A percentile compares a stretch with the other conserved stretches of the same genome.
These are phyloP conservation scores for Periophthalmodon schlosseri DNA, from an alignment of 2,113 vertebrate genomes.

Conservation along the genomic window DNA sequence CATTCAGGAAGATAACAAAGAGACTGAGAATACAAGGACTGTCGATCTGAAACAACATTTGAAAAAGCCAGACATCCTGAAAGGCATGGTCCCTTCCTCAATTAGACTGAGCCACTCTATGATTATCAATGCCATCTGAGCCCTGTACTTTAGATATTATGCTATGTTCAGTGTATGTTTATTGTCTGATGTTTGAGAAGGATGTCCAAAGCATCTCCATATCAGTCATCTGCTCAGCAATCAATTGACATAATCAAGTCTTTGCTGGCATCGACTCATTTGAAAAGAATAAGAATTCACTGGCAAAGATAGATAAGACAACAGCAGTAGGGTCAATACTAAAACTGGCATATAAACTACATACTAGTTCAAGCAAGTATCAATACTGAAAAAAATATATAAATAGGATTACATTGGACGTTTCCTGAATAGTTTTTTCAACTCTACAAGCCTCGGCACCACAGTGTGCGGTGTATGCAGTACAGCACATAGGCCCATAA, in stretches of 20 bases:
- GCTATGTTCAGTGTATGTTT: conserved; percentile 13
- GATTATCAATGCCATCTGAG: conserved; percentile 67
- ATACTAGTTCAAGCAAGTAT: no score
- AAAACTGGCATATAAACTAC: no score
- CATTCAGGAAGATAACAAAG: conserved; percentile 35
- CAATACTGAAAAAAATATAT: no score
- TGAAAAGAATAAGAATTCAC: conserved; percentile 35
- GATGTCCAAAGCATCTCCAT: conserved; percentile 30
- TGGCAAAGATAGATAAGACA: conserved; percentile 1
- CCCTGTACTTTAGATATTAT: conserved; percentile 36
- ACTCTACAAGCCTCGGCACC: no score
- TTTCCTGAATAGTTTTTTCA: no score
- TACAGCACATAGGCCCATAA: no score
- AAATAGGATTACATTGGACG: no score
- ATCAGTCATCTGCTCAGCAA: conserved; percentile 37
- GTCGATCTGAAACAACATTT: conserved; percentile 69
- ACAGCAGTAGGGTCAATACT: neutral
- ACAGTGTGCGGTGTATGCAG: no score
- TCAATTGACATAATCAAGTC: conserved; percentile 43
- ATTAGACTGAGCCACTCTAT: conserved; percentile 55
- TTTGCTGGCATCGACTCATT: conserved; percentile 30
- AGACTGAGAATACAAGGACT: conserved; percentile 51
- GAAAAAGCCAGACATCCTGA: conserved; percentile 74
- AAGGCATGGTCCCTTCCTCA: conserved; percentile 62
- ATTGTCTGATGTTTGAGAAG: neutral